These are phyloP conservation scores for Caradrina clavipalpis DNA, from an alignment of 2,888 invertebrate species.

Conservation along the genomic window DNA sequence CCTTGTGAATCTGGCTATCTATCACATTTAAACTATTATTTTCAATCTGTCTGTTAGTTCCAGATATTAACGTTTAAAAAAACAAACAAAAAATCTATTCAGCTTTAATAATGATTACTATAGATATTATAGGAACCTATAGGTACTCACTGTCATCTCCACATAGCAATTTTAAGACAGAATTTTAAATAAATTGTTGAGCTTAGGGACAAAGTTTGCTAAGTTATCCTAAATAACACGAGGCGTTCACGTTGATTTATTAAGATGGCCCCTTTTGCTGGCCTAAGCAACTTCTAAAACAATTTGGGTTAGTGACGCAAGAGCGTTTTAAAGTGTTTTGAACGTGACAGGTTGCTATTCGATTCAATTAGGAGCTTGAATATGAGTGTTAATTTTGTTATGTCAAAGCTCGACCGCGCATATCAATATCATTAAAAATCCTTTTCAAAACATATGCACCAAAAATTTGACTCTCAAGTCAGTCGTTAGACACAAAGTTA, in stretches of 20 bases:
- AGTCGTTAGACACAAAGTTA: too few species aligned
- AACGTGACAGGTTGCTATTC: slow-evolving; percentile 41
- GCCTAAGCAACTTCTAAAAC: slow-evolving; percentile 33
- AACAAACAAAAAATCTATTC: too few species aligned
- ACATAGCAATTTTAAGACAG: slow-evolving; percentile 16
- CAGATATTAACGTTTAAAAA: too few species aligned
- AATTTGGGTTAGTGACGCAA: slow-evolving; percentile 34
- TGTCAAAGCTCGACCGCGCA: background rate
- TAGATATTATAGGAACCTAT: too few species aligned
- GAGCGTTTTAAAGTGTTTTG: slow-evolving; percentile 19
- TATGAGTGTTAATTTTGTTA: background rate
- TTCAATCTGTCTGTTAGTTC: too few species aligned
- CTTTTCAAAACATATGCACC: too few species aligned
- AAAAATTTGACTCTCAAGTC: too few species aligned
- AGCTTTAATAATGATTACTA: too few species aligned
- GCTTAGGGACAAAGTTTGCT: slow-evolving; percentile 46
- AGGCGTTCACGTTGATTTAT: slow-evolving; percentile 54
- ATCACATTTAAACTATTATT: too few species aligned
- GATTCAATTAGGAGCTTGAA: slow-evolving; percentile 27
- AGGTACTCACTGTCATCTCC: background rate
- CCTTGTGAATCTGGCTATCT: too few species aligned
- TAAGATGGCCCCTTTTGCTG: slow-evolving; percentile 22
- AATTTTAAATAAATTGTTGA: slow-evolving; percentile 43
- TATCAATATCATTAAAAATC: too few species aligned
- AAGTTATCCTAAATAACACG: slow-evolving; percentile 39